These are phyloP conservation scores for Chaetoderma sp. DNA, from an alignment of 2,888 invertebrate species.

Conservation along the genomic window DNA sequence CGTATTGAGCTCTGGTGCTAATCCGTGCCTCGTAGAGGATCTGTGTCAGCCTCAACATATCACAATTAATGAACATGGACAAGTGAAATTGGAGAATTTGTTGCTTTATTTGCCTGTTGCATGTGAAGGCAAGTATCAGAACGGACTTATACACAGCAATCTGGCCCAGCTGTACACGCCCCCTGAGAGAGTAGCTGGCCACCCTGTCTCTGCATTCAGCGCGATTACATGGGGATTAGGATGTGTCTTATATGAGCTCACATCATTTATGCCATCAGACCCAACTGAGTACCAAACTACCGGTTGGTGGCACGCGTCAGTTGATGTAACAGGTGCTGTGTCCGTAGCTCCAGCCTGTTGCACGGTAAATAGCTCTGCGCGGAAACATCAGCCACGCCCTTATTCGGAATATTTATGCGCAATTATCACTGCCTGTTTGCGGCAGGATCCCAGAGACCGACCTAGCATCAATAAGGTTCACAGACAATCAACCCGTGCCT, in stretches of 20 bases:
- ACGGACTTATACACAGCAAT: conserved; percentile 21
- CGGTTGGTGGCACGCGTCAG: no score
- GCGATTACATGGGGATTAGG: conserved; percentile 52
- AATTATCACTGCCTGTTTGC: no score
- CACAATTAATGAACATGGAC: conserved; percentile 45
- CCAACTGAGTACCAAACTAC: background rate
- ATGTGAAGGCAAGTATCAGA: conserved; percentile 42
- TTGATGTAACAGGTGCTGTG: no score
- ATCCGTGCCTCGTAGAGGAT: conserved; percentile 48
- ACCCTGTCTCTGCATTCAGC: conserved; percentile 26
- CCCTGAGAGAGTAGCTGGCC: conserved; percentile 42
- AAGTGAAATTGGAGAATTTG: conserved; percentile 53
- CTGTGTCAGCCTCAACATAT: conserved; percentile 52
- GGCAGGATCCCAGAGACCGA: no score
- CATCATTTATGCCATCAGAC: conserved; percentile 35
- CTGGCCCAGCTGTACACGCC: conserved; percentile 37
- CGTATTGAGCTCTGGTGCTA: conserved; percentile 42
- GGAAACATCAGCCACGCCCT: no score
- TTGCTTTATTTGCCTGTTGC: conserved; percentile 49
- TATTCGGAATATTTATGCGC: no score
- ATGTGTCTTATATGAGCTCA: conserved; percentile 45
- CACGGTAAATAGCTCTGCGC: no score
- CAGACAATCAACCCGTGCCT: no score
- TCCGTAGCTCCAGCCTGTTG: no score
- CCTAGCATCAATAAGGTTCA: no score